Base-by-base conservation (phyloP, 2,113 vertebrate species). In the Osmerus eperlanus region DNA sequence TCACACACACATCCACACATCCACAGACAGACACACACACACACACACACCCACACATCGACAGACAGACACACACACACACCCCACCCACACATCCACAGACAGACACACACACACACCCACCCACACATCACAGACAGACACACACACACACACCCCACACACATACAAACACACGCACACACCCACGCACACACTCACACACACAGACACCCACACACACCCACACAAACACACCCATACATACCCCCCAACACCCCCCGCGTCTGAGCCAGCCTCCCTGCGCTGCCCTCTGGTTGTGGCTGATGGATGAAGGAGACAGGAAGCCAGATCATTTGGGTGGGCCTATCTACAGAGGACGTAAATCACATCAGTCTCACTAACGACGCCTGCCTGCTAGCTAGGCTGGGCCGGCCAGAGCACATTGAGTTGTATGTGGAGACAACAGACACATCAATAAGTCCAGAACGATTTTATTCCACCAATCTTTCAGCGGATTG, bases 291-390 rank as follows among this genome's bases (percentile, higher is more conserved):
- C 90, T 89, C 91, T 92, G 89, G 91, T 91, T 91, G 88, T 76
- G 74, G 78, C 78, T 93, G 92, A 93, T 93, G 91, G 91, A 93
- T 93, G 92, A 90, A 69, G 82, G 79, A 84, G 87, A 88, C 83
- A 83, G 86, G 68, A 78, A 91, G 85, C 89, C 89, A 91, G 87
- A 92, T 93, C 90, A 92, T 91, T 91, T 91, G 90, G 91, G 90
- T 91, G 92, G 86, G 90, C 89, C 90, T 87, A 77, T 90, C 90
- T 90, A 89, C 87, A 85, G 85, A 90, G 87, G 84, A 91, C 86
- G 92, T 92, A 92, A 92, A 93, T 93, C 92, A 93, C 89, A 91
- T 90, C 89, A 91, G 87, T 88, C 83, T 72, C 72, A 81, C 90
- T 92, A 92, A 93, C 92, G 90, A 92, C 90, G 90, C 87, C 88